Base-by-base conservation (phyloP, 2,797 vertebrate species). In the Amphiprion clarkii region DNA sequence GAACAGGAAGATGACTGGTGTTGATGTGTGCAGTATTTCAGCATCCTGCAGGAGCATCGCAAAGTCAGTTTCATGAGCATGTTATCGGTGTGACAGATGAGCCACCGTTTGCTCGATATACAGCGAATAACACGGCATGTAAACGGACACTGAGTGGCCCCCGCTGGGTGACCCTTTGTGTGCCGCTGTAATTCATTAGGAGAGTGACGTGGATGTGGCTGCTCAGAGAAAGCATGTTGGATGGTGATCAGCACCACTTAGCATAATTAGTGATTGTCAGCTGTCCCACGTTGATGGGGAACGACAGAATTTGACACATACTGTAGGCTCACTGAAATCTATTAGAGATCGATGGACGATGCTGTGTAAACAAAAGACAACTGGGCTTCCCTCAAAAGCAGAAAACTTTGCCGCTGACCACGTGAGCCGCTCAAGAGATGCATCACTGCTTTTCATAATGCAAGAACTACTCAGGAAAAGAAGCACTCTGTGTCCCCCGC, bases 191-290 rank as follows among this genome's bases (percentile, higher is more conserved):
- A 90, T 92, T 89, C 87, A 90, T 85, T 86, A 81, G 73, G 72
- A 76, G 86, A 84, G 83, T 87, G 76, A 82, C 80, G 79, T 68
- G 67, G 88, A 89, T 46, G 44, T 87, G 44, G 87, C 83, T 49
- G 69, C 72, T 84, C 84, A 87, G 84, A 89, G 74, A 90, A 91
- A 83, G 73, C 81, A 84, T 87, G 87, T 82, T 86, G 80, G 76
- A 75, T 70, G 52, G 16, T 86, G 87, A 92, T 93, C 84, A 85
- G 80, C 86, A 81, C 79, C 82, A 87, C 90, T 93, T 90, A 89
- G 74, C 84, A 87, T 90, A 83, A 92, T 93, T 90, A 89, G 81
- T 61, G 40, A 79, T 90, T 93, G 87, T 86, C 86, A 87, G 70
- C 67, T 62, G 60, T 84, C 64, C 74, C 71, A 59, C 57, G 72